Base-by-base conservation (phyloP, 2,888 invertebrate genomes). In the Sarcophaga rosellei region DNA sequence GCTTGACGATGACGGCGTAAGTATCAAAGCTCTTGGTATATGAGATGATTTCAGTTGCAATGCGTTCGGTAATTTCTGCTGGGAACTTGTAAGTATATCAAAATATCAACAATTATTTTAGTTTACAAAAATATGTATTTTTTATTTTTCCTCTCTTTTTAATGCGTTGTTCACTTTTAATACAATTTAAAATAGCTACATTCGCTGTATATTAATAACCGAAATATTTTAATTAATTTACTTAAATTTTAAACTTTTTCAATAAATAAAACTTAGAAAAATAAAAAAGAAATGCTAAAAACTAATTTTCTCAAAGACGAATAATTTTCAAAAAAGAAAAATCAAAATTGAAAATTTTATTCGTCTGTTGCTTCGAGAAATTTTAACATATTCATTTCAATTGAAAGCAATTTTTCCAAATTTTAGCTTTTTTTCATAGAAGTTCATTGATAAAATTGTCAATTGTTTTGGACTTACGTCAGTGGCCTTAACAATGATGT, bases 1-100 rank as follows among this genome's bases (percentile, higher is more conserved):
- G 15, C 88, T 87, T 44, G 91, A 90, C 0, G 91, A 89, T 6
- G 91, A 91, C 5, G 90, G 90, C 1, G 91, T 90, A 8, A 90
- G 85, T 11, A 88, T 20, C 3, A 88, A 61, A 0, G 88, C 61
- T 20, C 89, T 84, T 4, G 89, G 88, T 53, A 89, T 83, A 45
- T 88, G 86, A 3, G 86, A 88, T 80, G 23, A 23, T 23, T 23
- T 23, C 2, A 45, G 23, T 61, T 74, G 84, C 2, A 87, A 12
- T 11, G 85, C 21, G n/a, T 62, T 53, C 8, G 45, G 59, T 5
- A 23, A 59, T n/a, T 68, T 85, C n/a, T 81, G 82, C 12, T 85
- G 84, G 3, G 62, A 23, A 70, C 91, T 90, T 66, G 25, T n/a
- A n/a, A n/a, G 25, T 76, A 15, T 47, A 59, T 44, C n/a, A 73